Conservation (phyloP, 2,888 invertebrate species). For the Mesopsocus fuscifrons region DNA sequence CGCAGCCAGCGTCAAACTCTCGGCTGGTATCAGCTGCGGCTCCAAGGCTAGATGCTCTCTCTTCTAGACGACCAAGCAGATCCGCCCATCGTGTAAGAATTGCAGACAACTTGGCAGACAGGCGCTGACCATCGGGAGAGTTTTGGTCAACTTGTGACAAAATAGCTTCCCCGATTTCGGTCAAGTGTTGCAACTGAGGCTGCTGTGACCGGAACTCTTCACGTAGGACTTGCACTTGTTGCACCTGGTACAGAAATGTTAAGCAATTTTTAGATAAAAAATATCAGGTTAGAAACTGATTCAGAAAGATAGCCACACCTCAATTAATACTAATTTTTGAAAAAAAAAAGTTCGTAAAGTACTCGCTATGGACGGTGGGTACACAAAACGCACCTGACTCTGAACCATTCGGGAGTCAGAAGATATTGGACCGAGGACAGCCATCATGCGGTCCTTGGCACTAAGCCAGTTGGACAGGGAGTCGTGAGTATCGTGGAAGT, state of each 20-base stretch:
- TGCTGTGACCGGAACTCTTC: slow-evolving; percentile 91
- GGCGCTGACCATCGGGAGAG: slow-evolving; percentile 39
- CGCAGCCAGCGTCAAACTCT: slow-evolving; percentile 78
- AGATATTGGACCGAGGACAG: slow-evolving; percentile 87
- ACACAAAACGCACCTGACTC: slow-evolving; percentile 84
- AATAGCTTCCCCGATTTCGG: slow-evolving; percentile 60
- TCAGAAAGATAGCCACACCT: too few species aligned
- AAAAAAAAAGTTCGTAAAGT: too few species aligned
- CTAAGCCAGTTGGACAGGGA: slow-evolving; percentile 70
- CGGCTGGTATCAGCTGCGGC: slow-evolving; percentile 84
- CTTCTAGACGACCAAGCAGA: slow-evolving; percentile 56
- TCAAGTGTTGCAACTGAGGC: slow-evolving; percentile 68
- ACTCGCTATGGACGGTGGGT: too few species aligned
- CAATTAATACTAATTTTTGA: too few species aligned
- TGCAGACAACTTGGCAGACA: slow-evolving; percentile 49
- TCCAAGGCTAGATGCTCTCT: slow-evolving; percentile 72
- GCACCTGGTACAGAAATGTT: slow-evolving; percentile 89
- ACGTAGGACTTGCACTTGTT: slow-evolving; percentile 77
- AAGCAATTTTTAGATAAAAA: slow-evolving; percentile 89
- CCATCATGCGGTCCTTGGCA: slow-evolving; percentile 89
- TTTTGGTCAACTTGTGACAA: slow-evolving; percentile 34
- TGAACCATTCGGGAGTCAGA: slow-evolving; percentile 90
- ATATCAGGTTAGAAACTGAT: too few species aligned
- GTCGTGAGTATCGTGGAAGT: slow-evolving; percentile 79
- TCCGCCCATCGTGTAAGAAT: slow-evolving; percentile 67